Evolutionary conservation across 2,113 vertebrate species (phyloP).

Genomic region (Ammodytes dubius): DNA sequence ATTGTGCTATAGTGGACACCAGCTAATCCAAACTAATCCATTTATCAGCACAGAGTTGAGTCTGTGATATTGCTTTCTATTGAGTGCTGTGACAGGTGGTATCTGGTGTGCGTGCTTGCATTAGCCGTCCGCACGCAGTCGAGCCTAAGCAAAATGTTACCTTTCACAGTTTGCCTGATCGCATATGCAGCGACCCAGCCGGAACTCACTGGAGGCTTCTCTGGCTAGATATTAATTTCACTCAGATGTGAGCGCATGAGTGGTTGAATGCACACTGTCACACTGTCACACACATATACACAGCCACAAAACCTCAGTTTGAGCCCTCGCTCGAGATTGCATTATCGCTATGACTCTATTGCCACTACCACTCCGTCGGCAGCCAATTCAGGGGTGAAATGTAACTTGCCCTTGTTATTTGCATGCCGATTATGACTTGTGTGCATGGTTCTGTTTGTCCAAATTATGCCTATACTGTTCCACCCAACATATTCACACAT

Average conservation of each 20-base stretch:
- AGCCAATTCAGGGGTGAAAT: conserved; percentile 57
- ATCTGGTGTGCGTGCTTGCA: conserved; percentile 38
- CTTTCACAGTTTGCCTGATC: conserved; percentile 65
- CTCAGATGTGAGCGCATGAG: conserved; percentile 61
- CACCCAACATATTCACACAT: background rate
- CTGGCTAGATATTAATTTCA: conserved; percentile 68
- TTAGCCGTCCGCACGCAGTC: conserved; percentile 15
- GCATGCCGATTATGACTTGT: conserved; percentile 34
- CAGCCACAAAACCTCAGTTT: conserved; percentile 13
- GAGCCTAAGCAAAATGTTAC: conserved; percentile 75
- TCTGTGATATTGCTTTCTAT: conserved; percentile 49
- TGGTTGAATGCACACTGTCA: conserved; percentile 58
- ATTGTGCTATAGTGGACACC: conserved; percentile 34
- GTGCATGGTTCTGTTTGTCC: conserved; percentile 7
- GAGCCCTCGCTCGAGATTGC: conserved; percentile 59
- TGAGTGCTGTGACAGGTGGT: conserved; percentile 42
- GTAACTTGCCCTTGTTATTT: conserved; percentile 64
- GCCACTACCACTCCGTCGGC: conserved; percentile 48
- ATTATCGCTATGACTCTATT: conserved; percentile 70
- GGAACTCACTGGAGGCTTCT: conserved; percentile 55
- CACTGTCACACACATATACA: conserved; percentile 33
- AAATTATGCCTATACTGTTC: background rate
- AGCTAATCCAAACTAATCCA: conserved; percentile 59
- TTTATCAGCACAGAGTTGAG: conserved; percentile 49
- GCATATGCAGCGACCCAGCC: conserved; percentile 34